Evolutionary conservation across 2,888 invertebrate species (phyloP).

Genomic region (Diarsia mendica): DNA sequence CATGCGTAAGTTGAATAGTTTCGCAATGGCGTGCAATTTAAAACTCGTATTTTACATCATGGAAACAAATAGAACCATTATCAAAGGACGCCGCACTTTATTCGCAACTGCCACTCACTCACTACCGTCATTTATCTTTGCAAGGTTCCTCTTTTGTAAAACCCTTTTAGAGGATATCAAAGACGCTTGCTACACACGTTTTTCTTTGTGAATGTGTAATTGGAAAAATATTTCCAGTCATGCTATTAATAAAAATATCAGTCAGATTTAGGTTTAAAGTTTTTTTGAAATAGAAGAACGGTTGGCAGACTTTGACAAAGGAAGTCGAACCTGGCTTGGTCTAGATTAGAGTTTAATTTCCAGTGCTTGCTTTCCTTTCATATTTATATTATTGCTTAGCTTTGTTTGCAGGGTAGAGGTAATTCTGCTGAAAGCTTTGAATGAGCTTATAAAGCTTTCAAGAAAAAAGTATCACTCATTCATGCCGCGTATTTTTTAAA

Average conservation of each 20-base stretch:
- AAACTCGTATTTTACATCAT: background rate
- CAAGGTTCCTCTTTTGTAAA: slow-evolving; percentile 30
- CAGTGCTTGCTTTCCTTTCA: background rate
- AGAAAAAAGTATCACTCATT: background rate
- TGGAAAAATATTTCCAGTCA: slow-evolving; percentile 33
- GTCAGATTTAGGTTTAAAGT: background rate
- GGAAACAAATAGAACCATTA: slow-evolving; percentile 23
- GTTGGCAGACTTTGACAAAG: background rate
- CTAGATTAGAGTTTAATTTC: background rate
- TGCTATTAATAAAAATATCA: slow-evolving; percentile 15
- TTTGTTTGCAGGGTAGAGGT: background rate
- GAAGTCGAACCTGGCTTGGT: background rate
- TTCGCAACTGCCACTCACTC: slow-evolving; percentile 33
- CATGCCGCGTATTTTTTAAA: background rate
- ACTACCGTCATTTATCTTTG: slow-evolving; percentile 48
- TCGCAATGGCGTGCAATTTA: slow-evolving; percentile 6
- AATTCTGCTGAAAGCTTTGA: background rate
- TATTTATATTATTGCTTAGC: background rate
- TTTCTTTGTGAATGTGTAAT: slow-evolving; percentile 47
- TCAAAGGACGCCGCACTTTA: slow-evolving; percentile 27
- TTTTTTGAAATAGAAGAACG: background rate
- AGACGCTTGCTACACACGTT: slow-evolving; percentile 27
- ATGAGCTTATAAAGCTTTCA: background rate
- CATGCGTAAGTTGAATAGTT: background rate
- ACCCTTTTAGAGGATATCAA: slow-evolving; percentile 45